These are phyloP conservation scores for Apocrypta bakeri DNA, from an alignment of 1,140 invertebrate genomes.

Conservation along the genomic window DNA sequence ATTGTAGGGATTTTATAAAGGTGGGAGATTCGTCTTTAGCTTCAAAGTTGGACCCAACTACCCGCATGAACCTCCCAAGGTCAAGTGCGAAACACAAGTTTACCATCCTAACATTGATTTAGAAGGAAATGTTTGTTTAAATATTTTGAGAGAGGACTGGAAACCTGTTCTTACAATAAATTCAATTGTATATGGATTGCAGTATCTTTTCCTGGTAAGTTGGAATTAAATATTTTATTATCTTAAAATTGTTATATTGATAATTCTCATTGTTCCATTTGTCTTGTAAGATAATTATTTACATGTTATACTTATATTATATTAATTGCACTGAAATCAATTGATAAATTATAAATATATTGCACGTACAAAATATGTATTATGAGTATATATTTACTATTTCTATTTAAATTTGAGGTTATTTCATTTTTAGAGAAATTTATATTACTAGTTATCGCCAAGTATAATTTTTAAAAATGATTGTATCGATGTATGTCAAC, in stretches of 20 bases:
- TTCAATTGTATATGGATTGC: conserved; percentile 97
- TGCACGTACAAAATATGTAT: too few species aligned
- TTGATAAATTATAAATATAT: too few species aligned
- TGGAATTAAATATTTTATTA: conserved; percentile 13
- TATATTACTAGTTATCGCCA: too few species aligned
- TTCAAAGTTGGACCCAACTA: conserved; percentile 98
- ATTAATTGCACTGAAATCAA: too few species aligned
- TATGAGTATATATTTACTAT: too few species aligned
- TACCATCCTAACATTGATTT: conserved; percentile 97
- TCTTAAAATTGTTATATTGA: neutral
- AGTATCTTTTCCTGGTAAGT: conserved; percentile 96
- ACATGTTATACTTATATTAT: too few species aligned
- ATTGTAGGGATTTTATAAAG: conserved; percentile 93
- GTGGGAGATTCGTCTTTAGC: conserved; percentile 95
- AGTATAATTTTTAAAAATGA: too few species aligned
- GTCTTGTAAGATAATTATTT: too few species aligned
- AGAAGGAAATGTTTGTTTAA: conserved; percentile 95
- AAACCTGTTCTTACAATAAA: conserved; percentile 98
- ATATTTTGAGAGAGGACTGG: conserved; percentile 98
- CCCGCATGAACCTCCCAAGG: conserved; percentile 96
- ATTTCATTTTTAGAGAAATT: too few species aligned
- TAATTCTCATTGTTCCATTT: too few species aligned
- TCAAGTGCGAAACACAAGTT: conserved; percentile 94
- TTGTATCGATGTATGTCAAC: neutral
- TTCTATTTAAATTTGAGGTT: too few species aligned